Evolutionary conservation across 2,888 invertebrate species (phyloP).

Genomic region (Tetheella fluctuosa): DNA sequence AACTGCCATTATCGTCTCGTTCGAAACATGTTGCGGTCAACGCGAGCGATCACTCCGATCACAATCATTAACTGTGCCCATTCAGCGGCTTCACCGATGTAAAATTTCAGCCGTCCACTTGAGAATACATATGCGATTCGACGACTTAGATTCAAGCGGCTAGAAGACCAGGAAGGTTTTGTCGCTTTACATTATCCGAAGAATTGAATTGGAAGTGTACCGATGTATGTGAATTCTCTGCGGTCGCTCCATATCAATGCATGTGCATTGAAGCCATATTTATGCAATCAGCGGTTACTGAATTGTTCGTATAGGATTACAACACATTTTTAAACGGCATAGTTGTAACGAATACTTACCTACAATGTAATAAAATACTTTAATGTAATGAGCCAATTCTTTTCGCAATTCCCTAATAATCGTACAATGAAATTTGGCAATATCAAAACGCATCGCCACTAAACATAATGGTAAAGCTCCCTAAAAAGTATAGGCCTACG

Average conservation of each 20-base stretch:
- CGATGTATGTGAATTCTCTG: slow-evolving; percentile 72
- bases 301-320: slow-evolving; percentile 67
- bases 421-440: slow-evolving; percentile 76
- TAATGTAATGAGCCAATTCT: slow-evolving; percentile 56
- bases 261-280: slow-evolving; percentile 72
- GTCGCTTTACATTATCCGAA: slow-evolving; percentile 70
- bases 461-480: slow-evolving; percentile 78
- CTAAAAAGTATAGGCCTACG: slow-evolving; percentile 78
- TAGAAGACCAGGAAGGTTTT: slow-evolving; percentile 63
- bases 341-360: slow-evolving; percentile 31
- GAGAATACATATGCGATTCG: slow-evolving; percentile 53
- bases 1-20: slow-evolving; percentile 77
- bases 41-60: slow-evolving; percentile 69
- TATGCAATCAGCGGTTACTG: slow-evolving; percentile 72
- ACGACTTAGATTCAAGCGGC: slow-evolving; percentile 49
- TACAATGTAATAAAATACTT: slow-evolving; percentile 58
- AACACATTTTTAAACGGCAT: slow-evolving; percentile 48
- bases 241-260: slow-evolving; percentile 63
- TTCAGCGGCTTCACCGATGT: slow-evolving; percentile 62
- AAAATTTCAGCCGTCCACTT: slow-evolving; percentile 53
- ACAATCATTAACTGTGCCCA: slow-evolving; percentile 69
- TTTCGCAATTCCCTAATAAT: slow-evolving; percentile 68
- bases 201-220: slow-evolving; percentile 69
- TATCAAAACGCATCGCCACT: slow-evolving; percentile 82
- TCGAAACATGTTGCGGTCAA: slow-evolving; percentile 76